phyloP scores from a whole-genome alignment of 2,888 invertebrate genomes.

The Diloba caeruleocephala region DNA sequence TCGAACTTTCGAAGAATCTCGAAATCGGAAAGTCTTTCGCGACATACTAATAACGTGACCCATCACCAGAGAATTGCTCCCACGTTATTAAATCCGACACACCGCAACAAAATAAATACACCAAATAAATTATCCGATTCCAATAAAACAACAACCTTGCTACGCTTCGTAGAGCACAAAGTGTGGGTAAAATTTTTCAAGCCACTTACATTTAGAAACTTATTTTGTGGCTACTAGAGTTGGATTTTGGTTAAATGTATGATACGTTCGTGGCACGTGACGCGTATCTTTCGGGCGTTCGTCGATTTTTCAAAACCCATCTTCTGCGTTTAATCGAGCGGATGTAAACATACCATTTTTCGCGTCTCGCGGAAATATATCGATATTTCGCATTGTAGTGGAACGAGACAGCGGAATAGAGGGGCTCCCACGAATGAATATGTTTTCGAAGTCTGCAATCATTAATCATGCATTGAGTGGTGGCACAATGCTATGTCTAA shows the following conservation, averaged over 20 bases:
- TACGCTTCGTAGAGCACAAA: constrained; percentile 68
- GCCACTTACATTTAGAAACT: constrained; percentile 52
- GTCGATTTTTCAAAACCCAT: constrained; percentile 82
- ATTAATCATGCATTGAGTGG: constrained; percentile 87
- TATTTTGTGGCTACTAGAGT: constrained; percentile 50
- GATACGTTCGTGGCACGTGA: constrained; percentile 67
- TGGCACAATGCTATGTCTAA: constrained; percentile 77
- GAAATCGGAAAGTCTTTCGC: constrained; percentile 8
- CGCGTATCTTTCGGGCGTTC: constrained; percentile 66
- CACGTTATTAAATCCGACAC: constrained; percentile 80
- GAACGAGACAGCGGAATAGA: constrained; percentile 65
- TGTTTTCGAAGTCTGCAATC: constrained; percentile 77
- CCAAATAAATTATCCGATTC: constrained; percentile 87
- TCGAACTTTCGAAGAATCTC: not conserved
- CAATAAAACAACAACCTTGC: constrained; percentile 84
- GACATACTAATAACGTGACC: constrained; percentile 35
- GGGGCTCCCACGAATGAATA: constrained; percentile 83
- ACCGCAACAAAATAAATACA: constrained; percentile 84
- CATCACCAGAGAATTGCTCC: constrained; percentile 61
- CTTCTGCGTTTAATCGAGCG: constrained; percentile 85
- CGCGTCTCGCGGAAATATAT: constrained; percentile 79
- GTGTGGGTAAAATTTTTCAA: constrained; percentile 44
- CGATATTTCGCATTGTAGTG: constrained; percentile 75
- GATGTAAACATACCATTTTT: constrained; percentile 86
- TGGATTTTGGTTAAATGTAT: constrained; percentile 42